phyloP scores from a whole-genome alignment of 2,888 invertebrate genomes.

The Crematogaster levior region DNA sequence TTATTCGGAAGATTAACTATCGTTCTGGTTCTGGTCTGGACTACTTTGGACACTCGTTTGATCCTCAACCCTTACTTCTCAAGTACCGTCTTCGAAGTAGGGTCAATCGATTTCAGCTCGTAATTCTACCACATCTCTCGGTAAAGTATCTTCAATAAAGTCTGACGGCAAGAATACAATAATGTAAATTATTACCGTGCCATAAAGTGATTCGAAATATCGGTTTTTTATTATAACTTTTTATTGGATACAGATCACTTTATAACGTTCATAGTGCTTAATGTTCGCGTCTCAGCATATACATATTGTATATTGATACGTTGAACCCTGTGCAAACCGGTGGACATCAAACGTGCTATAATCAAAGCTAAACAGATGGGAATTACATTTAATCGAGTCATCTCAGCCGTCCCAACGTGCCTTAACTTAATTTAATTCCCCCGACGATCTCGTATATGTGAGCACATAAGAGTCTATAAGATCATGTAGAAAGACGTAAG shows the following conservation, averaged over 20 bases:
- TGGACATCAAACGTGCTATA: conserved; percentile 71
- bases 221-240: background rate
- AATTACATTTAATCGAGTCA: conserved; percentile 81
- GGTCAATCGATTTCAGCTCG: conserved; percentile 57
- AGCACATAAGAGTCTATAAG: conserved; percentile 54
- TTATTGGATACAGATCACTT: background rate
- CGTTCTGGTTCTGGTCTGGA: conserved; percentile 58
- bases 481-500: conserved; percentile 52
- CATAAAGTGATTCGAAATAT: background rate
- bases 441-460: conserved; percentile 60
- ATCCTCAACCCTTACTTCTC: conserved; percentile 54
- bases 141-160: conserved; percentile 31
- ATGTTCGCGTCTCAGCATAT: background rate
- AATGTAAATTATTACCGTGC: background rate
- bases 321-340: background rate
- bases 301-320: background rate
- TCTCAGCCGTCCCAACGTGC: conserved; percentile 71
- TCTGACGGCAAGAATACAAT: conserved; percentile 1
- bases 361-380: conserved; percentile 82
- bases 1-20: conserved; percentile 74
- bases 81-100: conserved; percentile 47
- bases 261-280: background rate
- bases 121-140: conserved; percentile 39
- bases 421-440: conserved; percentile 79
- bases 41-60: conserved; percentile 59